Base-by-base conservation (phyloP, 2,113 vertebrate genomes). In the Protomyctophum bolini region DNA sequence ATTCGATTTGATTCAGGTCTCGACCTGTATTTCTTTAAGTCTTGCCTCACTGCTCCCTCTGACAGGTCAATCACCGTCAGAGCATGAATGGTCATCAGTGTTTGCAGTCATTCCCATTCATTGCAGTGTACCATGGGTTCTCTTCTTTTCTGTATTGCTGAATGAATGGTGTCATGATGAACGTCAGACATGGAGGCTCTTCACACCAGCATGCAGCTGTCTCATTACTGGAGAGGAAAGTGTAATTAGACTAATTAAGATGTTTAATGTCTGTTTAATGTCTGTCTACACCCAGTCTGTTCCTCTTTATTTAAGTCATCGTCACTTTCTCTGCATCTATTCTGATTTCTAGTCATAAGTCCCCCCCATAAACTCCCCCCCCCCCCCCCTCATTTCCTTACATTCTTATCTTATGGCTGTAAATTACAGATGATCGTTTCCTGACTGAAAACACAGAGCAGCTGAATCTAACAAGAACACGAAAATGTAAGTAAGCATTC, bases 21-120 rank as follows among this genome's bases (percentile, higher is more conserved):
- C 79, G 79, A 86, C 58, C 67, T 78, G 75, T 10, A 66, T 82
- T 84, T 77, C 7, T 84, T 77, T 65, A 61, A 46, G 59, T 69
- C 56, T 50, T 7, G 69, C 81, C 83, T 68, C 47, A 5, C 65
- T 14, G 74, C 21, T 41, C 72, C 48, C 54, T 61, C 67, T 72
- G 76, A 83, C 79, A 86, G 50, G 56, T 52, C 66, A 74, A 77
- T 84, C 62, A 72, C 55, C 60, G 15, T 73, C 80, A 64, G 59
- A 74, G 52, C 49, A n/a, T 0, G 1, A 41, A 55, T 11, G 29
- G 56, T 72, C 50, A 81, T 70, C 66, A 50, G 46, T 28, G 33
- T 70, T 75, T 45, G n/a, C 10, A 75, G 62, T 73, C 41, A 58
- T 73, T 83, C 71, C 63, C 68, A 71, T 81, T 80, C 77, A 63